phyloP scores from a whole-genome alignment of 2,888 invertebrate genomes.

The Spilarctia lutea region DNA sequence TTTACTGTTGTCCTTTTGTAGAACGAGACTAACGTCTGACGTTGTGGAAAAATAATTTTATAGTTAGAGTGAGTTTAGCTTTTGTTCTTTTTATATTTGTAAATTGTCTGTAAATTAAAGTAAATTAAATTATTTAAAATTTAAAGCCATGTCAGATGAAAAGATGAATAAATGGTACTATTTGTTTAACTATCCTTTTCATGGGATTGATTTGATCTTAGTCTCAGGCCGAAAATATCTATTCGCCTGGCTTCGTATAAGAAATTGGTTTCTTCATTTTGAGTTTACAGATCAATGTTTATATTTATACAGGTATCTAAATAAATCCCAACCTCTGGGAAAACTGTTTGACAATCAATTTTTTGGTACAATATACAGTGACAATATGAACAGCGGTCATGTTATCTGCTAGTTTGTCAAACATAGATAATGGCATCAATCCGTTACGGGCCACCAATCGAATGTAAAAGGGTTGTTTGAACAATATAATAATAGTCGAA shows the following conservation, averaged over 20 bases:
- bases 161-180: not conserved
- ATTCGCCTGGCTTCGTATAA: not conserved
- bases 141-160: not conserved
- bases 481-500: slow-evolving; percentile 72
- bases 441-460: slow-evolving; percentile 53
- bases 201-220: not conserved
- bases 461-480: slow-evolving; percentile 75
- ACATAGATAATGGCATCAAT: slow-evolving; percentile 66
- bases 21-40: slow-evolving; percentile 59
- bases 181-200: not conserved
- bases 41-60: slow-evolving; percentile 55
- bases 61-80: slow-evolving; percentile 22
- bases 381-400: slow-evolving; percentile 54
- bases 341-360: slow-evolving; percentile 25
- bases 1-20: slow-evolving; percentile 73
- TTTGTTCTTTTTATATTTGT: not conserved
- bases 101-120: slow-evolving; percentile 12
- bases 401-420: slow-evolving; percentile 63
- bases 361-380: slow-evolving; percentile 23
- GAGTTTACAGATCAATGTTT: not conserved
- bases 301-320: not conserved
- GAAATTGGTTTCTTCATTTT: slow-evolving; percentile 13
- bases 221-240: no score
- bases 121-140: not conserved
- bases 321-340: not conserved